Base-by-base conservation (phyloP, 2,113 vertebrate species). In the Anguilla japonica region DNA sequence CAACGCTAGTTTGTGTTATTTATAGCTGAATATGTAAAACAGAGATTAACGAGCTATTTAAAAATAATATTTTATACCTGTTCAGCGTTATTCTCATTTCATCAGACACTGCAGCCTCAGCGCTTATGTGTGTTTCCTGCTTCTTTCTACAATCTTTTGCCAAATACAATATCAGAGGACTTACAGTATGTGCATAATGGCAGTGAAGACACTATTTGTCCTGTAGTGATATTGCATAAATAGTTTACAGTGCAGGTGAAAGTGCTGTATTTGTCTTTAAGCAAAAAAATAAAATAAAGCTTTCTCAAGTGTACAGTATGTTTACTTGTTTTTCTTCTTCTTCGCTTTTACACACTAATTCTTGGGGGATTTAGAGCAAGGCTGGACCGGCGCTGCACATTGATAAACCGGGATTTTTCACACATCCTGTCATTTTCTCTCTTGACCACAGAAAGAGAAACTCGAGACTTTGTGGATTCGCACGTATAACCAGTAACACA, bases 241-340 rank as follows among this genome's bases (percentile, higher is more conserved):
- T 96, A 95, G 89, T 97, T 96, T 93, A 92, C 93, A 95, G 94
- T 93, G 93, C 89, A 96, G 91, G 91, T 96, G 94, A 85, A 89
- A 91, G 94, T 95, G 96, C 95, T 96, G 94, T 95, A 93, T 89
- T 92, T 95, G 93, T 96, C 92, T 94, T 93, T 96, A 95, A 97
- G 5, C 94, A 91, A 95, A 96, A 94, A 93, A 97, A 95, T 98
- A 95, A 93, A 97, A 98, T 98, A 98, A 97, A 97, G 93, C 92
- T 93, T 94, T 94, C 94, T 92, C 91, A 92, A 95, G 92, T 93
- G 91, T 91, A 88, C 41, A 40, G 40, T 39, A 80, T 88, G 22
- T 60, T 41, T 41, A 50, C 15, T 9, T 15, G 53, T 83, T 29
- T 43, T 86, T 80, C 86, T 34, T n/a, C 82, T 87, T 34, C 75